Conservation (phyloP, 2,113 vertebrate species). For the Eupsittula cactorum region DNA sequence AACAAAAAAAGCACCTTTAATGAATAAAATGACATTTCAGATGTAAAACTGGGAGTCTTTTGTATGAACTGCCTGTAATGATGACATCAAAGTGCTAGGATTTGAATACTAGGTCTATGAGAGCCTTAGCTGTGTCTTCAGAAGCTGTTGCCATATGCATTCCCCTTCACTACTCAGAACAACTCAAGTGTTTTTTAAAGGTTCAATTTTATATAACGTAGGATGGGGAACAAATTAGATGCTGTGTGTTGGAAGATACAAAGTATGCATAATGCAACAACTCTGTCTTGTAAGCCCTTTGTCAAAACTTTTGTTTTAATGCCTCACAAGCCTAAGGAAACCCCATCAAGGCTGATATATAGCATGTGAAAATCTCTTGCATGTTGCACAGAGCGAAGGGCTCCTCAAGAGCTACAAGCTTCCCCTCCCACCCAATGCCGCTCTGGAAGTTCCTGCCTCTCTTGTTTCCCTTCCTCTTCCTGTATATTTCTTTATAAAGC, state of each 20-base stretch:
- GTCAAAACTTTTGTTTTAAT: not conserved
- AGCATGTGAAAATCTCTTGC: not conserved
- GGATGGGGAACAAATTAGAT: not conserved
- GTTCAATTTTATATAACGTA: not conserved
- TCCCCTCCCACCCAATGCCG: accelerated
- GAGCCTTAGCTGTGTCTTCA: not conserved
- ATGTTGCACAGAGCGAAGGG: not conserved
- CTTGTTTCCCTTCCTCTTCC: not conserved
- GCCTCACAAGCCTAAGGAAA: not conserved
- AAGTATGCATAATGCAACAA: not conserved
- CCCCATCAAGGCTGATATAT: not conserved
- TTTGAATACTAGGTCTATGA: not conserved
- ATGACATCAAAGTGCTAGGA: not conserved
- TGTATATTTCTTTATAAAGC: not conserved
- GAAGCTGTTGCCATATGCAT: not conserved
- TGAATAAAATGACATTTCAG: not conserved
- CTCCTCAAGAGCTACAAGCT: accelerated
- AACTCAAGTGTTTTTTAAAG: not conserved
- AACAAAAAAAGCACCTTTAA: not conserved
- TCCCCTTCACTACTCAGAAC: not conserved
- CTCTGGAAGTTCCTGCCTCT: not conserved
- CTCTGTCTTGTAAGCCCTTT: not conserved
- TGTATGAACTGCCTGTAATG: not conserved
- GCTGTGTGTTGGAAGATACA: not conserved
- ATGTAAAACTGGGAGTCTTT: not conserved